These are phyloP conservation scores for Typhlomys cinereus DNA, from an alignment of 2,113 vertebrate species.

Conservation along the genomic window DNA sequence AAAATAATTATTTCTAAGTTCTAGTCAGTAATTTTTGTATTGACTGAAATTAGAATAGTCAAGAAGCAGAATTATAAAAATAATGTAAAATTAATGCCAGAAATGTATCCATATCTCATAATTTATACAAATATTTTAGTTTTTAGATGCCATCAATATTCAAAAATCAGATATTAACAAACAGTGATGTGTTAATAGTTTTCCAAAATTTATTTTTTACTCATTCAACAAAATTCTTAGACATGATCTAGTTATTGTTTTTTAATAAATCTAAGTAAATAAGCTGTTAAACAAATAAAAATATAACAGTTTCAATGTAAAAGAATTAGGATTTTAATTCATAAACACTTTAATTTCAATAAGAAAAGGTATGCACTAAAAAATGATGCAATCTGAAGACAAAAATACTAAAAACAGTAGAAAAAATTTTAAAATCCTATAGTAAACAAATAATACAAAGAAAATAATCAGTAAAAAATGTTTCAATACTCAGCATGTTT, in stretches of 20 bases:
- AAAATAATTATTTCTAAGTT: not conserved
- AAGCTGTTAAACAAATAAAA: not conserved
- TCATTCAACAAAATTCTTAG: not conserved
- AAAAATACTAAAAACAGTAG: not conserved
- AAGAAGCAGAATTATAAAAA: not conserved
- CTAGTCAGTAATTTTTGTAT: not conserved
- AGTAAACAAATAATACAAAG: not conserved
- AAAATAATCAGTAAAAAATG: too few species aligned
- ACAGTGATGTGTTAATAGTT: not conserved
- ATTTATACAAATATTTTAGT: not conserved
- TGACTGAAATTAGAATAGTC: not conserved
- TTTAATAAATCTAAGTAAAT: not conserved
- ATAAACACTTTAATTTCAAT: not conserved
- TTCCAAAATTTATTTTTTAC: not conserved
- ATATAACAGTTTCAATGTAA: not conserved
- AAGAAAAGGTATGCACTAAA: not conserved
- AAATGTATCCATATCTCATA: not conserved
- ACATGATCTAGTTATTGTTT: not conserved
- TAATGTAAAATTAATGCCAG: not conserved
- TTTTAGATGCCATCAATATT: not conserved
- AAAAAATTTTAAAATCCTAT: not conserved
- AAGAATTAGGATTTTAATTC: not conserved
- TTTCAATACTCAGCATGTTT: too few species aligned
- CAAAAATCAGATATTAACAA: not conserved
- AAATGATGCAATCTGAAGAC: not conserved